phyloP scores from a whole-genome alignment of 2,113 vertebrate species.

The Siphamia tubifer region DNA sequence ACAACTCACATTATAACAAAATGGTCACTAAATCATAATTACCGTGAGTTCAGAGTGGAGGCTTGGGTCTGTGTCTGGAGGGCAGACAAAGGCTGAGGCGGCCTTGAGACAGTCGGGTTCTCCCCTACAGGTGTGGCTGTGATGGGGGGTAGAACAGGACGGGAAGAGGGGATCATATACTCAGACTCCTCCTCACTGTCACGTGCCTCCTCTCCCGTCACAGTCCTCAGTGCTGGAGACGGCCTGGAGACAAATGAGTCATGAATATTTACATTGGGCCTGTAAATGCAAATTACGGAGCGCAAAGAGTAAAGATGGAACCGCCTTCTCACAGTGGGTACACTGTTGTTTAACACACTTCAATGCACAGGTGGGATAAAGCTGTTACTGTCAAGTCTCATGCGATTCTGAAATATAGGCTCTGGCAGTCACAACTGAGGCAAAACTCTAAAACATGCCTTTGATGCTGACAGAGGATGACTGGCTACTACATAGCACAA shows the following conservation, averaged over 20 bases:
- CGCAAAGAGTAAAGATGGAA: background rate
- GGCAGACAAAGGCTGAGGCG: constrained; percentile 49
- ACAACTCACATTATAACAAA: too few species aligned
- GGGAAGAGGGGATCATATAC: constrained; percentile 95
- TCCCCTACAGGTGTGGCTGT: constrained; percentile 28
- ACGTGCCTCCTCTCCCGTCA: constrained; percentile 78
- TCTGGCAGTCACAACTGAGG: too few species aligned
- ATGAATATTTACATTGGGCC: background rate
- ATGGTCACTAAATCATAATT: background rate
- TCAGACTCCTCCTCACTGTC: constrained; percentile 90
- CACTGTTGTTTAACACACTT: too few species aligned
- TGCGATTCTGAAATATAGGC: too few species aligned
- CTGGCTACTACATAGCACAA: too few species aligned
- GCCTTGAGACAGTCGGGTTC: constrained; percentile 55
- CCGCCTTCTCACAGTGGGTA: too few species aligned
- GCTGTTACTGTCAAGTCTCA: too few species aligned
- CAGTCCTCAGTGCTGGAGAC: constrained; percentile 79
- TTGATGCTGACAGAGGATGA: too few species aligned
- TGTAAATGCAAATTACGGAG: background rate
- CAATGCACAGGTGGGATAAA: too few species aligned
- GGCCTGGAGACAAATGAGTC: constrained; percentile 75
- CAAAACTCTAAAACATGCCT: too few species aligned
- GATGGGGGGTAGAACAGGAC: constrained; percentile 80
- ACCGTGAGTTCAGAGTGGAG: constrained; percentile 71
- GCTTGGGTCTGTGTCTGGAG: constrained; percentile 65